These are phyloP conservation scores for Gopherus evgoodei DNA, from an alignment of 2,113 vertebrate genomes.

Conservation along the genomic window DNA sequence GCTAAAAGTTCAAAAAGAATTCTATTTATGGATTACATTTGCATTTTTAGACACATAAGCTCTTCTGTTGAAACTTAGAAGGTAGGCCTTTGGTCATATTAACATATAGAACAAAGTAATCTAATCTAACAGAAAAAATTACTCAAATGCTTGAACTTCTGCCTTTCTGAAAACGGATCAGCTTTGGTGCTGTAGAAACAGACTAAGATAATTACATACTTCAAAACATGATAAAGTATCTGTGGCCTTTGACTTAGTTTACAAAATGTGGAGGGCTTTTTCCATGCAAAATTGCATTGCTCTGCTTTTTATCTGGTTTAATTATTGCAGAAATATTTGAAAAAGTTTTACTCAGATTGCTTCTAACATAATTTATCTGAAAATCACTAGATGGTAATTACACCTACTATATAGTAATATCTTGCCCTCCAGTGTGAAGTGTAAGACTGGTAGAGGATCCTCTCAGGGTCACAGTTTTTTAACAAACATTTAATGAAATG, in stretches of 20 bases:
- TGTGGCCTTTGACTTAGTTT: conserved; percentile 41
- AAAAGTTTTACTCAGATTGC: not conserved
- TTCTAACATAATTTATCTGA: not conserved
- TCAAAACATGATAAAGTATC: not conserved
- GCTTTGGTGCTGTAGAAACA: conserved; percentile 47
- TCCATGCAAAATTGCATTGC: not conserved
- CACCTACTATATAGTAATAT: not conserved
- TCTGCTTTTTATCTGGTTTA: conserved; percentile 1
- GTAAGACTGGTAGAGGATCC: not conserved
- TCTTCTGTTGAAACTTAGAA: conserved; percentile 22
- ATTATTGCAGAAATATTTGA: not conserved
- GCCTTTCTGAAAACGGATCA: conserved; percentile 47
- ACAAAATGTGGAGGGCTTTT: not conserved
- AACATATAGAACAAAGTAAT: conserved; percentile 17
- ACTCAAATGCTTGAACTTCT: conserved; percentile 45
- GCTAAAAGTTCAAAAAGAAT: conserved; percentile 24
- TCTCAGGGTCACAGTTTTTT: not conserved
- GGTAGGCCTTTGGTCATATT: conserved; percentile 4
- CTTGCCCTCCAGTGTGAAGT: fast-evolving
- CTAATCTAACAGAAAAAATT: not conserved
- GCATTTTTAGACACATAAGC: conserved; percentile 12
- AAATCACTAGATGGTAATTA: not conserved
- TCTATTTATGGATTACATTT: not conserved
- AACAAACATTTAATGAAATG: fast-evolving
- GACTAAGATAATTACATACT: conserved; percentile 13